Conservation (phyloP, 2,888 invertebrate species). For the Charanyca ferruginea region DNA sequence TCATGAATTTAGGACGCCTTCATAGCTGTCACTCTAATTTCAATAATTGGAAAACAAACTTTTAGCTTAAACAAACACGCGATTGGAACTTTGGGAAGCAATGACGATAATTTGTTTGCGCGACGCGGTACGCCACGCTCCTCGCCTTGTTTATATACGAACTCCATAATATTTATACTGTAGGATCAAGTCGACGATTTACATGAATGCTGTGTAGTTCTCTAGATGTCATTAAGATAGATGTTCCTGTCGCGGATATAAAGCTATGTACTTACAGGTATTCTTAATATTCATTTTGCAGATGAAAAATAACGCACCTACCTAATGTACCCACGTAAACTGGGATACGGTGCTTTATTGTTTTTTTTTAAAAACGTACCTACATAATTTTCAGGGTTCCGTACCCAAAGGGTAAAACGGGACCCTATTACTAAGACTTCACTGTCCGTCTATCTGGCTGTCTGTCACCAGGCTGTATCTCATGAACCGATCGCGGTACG, state of each 20-base stretch:
- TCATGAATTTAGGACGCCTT: conserved; percentile 12
- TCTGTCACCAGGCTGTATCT: too few relatives aligned
- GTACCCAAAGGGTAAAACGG: too few relatives aligned
- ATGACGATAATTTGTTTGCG: conserved; percentile 84
- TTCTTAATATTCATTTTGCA: not conserved
- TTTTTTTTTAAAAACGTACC: not conserved
- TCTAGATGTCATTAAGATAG: conserved; percentile 74
- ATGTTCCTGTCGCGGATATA: conserved; percentile 17
- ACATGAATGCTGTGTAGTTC: conserved; percentile 70
- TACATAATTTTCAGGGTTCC: not conserved
- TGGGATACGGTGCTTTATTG: not conserved
- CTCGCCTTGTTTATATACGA: conserved; percentile 75
- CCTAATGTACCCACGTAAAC: not conserved
- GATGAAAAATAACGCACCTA: not conserved
- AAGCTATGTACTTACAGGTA: not conserved
- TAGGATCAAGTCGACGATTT: conserved; percentile 78
- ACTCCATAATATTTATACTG: conserved; percentile 83
- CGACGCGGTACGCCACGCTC: conserved; percentile 64
- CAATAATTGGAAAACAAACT: conserved; percentile 69
- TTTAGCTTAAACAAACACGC: conserved; percentile 68
- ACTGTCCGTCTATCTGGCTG: too few relatives aligned
- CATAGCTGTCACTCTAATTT: conserved; percentile 58
- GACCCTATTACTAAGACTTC: too few relatives aligned
- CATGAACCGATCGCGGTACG: too few relatives aligned
- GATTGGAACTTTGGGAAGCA: conserved; percentile 79